phyloP scores from a whole-genome alignment of 2,797 vertebrate genomes.

The Molossus alvarezi region DNA sequence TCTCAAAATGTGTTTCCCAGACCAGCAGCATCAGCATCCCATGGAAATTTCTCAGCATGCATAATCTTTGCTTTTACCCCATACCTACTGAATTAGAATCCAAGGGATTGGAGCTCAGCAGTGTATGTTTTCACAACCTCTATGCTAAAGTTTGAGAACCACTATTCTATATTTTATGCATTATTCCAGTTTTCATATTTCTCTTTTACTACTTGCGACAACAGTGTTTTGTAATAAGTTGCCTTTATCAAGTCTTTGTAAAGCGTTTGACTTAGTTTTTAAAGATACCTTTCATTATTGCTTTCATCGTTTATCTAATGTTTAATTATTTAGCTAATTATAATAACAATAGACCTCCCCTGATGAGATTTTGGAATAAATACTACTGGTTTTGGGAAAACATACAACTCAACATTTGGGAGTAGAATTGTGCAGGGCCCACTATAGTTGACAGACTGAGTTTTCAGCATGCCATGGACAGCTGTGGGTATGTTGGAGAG shows the following conservation, averaged over 20 bases:
- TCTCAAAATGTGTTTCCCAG: background rate
- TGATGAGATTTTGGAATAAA: constrained; percentile 27
- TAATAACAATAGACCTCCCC: background rate
- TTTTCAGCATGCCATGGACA: background rate
- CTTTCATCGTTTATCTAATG: constrained; percentile 34
- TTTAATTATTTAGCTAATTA: constrained; percentile 53
- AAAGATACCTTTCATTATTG: constrained; percentile 48
- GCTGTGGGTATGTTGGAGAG: background rate
- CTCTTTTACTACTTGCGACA: background rate
- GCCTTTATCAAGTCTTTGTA: constrained; percentile 40
- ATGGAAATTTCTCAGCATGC: background rate
- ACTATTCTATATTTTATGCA: background rate
- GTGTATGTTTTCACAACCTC: background rate
- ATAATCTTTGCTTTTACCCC: background rate
- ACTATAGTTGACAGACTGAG: background rate
- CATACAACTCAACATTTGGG: background rate
- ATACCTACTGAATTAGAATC: background rate
- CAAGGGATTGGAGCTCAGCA: background rate
- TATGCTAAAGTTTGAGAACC: background rate
- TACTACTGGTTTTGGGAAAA: constrained; percentile 19
- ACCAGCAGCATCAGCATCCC: background rate
- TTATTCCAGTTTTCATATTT: background rate
- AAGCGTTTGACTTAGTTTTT: constrained; percentile 35
- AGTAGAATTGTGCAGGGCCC: background rate
- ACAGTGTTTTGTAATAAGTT: background rate